Evolutionary conservation across 2,888 invertebrate species (phyloP).

Genomic region (Drosophila buzzatii): DNA sequence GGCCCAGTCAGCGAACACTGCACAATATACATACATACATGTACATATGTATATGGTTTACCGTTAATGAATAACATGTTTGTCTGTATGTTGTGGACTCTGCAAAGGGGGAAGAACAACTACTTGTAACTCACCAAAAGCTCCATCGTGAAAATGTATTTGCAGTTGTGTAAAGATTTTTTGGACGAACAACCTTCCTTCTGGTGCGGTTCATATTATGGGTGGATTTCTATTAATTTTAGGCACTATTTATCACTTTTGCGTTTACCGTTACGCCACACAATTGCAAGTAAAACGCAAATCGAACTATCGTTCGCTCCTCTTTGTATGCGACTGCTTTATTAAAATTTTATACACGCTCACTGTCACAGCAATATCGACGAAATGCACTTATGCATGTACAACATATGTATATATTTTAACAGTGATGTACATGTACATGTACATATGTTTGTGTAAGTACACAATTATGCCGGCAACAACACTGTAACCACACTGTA

Average conservation of each 20-base stretch:
- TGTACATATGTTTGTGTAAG: neutral
- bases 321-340: constrained; percentile 18
- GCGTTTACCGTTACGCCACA: constrained; percentile 56
- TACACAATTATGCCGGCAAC: constrained; percentile 30
- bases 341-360: constrained; percentile 30
- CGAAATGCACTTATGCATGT: neutral
- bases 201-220: constrained; percentile 84
- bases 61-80: constrained; percentile 47
- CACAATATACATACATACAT: neutral
- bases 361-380: constrained; percentile 17
- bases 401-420: neutral
- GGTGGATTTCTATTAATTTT: constrained; percentile 7
- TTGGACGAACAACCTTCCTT: constrained; percentile 86
- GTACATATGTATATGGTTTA: constrained; percentile 30
- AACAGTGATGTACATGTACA: neutral
- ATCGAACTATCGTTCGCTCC: constrained; percentile 1
- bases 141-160: constrained; percentile 88
- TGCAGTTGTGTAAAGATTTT: constrained; percentile 89
- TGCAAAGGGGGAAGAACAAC: constrained; percentile 7
- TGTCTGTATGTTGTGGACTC: neutral
- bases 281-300: constrained; percentile 18
- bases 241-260: constrained; percentile 36
- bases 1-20: constrained; percentile 3
- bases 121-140: constrained; percentile 87
- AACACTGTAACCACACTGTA: constrained; percentile 24